These are phyloP conservation scores for Caenorhabditis sp. DNA, from an alignment of 2,888 invertebrate genomes.

Conservation along the genomic window DNA sequence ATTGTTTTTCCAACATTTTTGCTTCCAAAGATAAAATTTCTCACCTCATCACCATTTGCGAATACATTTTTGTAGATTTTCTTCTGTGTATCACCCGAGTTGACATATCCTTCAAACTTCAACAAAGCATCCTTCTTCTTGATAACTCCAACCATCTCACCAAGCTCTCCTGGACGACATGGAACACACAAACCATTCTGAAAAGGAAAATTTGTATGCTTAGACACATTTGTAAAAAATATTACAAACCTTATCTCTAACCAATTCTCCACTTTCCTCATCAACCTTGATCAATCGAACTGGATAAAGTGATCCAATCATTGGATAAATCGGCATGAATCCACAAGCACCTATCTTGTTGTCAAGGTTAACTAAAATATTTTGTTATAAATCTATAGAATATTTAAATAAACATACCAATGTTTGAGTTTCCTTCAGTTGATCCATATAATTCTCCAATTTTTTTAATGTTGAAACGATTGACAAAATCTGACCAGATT, in stretches of 20 bases:
- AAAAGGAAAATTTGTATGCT: slow-evolving; percentile 3
- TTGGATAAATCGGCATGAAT: slow-evolving; percentile 83
- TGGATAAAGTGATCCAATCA: slow-evolving; percentile 87
- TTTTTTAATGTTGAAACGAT: slow-evolving; percentile 81
- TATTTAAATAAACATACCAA: slow-evolving; percentile 73
- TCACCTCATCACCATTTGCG: slow-evolving; percentile 86
- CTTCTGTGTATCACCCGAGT: slow-evolving; percentile 86
- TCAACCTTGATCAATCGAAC: slow-evolving; percentile 91
- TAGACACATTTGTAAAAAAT: neutral
- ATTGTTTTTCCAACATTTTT: no score
- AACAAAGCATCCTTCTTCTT: slow-evolving; percentile 84
- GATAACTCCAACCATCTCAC: slow-evolving; percentile 95
- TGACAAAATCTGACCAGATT: slow-evolving; percentile 89
- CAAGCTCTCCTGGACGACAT: slow-evolving; percentile 85
- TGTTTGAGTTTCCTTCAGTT: slow-evolving; percentile 96
- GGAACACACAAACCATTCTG: slow-evolving; percentile 83
- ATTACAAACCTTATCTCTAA: slow-evolving; percentile 77
- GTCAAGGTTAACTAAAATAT: slow-evolving; percentile 81
- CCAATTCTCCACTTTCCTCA: slow-evolving; percentile 85
- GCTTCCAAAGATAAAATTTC: neutral
- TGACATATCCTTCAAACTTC: slow-evolving; percentile 82
- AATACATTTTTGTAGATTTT: slow-evolving; percentile 90
- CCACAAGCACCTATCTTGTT: slow-evolving; percentile 88
- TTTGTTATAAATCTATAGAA: neutral
- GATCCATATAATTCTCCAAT: slow-evolving; percentile 95